Percentiles rank a stretch among this genome's conserved stretches.
Conservation (phyloP, 2,113 vertebrate species). For the Saguinus imperator region DNA sequence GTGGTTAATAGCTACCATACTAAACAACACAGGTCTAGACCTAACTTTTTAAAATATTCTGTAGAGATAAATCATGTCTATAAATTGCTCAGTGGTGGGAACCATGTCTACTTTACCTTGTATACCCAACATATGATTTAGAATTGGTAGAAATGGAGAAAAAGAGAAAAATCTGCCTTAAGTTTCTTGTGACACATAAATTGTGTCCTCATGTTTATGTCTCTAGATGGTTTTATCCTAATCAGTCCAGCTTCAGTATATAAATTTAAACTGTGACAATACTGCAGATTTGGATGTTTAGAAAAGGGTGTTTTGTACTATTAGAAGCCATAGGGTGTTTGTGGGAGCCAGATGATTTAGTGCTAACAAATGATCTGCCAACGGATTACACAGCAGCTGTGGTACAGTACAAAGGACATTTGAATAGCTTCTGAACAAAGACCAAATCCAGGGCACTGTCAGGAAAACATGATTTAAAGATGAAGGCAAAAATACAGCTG, state of each 20-base stretch:
- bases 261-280: background rate
- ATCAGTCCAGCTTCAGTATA: background rate
- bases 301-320: conserved; percentile 7
- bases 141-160: background rate
- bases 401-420: background rate
- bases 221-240: background rate
- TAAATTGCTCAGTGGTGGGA: background rate
- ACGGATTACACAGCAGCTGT: background rate
- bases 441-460: background rate
- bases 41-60: background rate
- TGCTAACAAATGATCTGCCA: conserved; percentile 11
- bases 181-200: conserved; percentile 1
- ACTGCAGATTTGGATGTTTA: background rate
- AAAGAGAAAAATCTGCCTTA: background rate
- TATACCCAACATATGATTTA: background rate
- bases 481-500: background rate
- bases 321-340: background rate
- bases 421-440: conserved; percentile 23
- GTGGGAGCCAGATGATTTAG: background rate
- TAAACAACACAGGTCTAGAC: background rate
- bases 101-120: background rate
- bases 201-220: background rate
- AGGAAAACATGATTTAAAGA: conserved; percentile 47
- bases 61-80: background rate
- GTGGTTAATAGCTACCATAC: background rate